These are phyloP conservation scores for Ptilorrhoa leucosticta DNA, from an alignment of 2,113 vertebrate genomes.

Conservation along the genomic window DNA sequence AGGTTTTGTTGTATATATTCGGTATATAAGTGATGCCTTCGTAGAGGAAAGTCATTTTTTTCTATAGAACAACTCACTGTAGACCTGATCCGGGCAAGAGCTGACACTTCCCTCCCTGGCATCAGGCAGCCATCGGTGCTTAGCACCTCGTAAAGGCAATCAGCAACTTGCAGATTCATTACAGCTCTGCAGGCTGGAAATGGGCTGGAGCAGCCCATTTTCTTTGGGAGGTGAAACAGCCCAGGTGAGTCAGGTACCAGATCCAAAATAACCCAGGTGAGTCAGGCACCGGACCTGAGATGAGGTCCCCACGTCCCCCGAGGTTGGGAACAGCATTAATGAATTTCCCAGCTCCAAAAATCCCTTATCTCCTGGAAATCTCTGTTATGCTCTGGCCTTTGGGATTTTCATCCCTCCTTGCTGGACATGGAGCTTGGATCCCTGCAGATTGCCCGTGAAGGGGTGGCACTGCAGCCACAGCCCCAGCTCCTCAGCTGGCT, in stretches of 20 bases:
- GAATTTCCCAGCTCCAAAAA: not conserved
- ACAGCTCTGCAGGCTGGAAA: not conserved
- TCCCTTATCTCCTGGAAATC: not conserved
- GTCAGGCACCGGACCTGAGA: too few species aligned
- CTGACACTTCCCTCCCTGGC: not conserved
- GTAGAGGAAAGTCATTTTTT: slow-evolving; percentile 29
- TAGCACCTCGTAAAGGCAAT: slow-evolving; percentile 20
- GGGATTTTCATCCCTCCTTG: not conserved
- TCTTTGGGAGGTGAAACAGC: not conserved
- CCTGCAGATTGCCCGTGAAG: not conserved
- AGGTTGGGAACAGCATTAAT: not conserved
- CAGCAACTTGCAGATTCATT: slow-evolving; percentile 5
- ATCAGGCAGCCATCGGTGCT: not conserved
- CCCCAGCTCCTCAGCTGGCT: not conserved
- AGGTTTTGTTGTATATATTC: slow-evolving; percentile 66
- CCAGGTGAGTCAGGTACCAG: not conserved
- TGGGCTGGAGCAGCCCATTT: not conserved
- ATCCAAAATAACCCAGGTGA: not conserved
- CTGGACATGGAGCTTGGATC: not conserved
- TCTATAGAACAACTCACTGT: slow-evolving; percentile 1
- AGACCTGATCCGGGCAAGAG: slow-evolving; percentile 11
- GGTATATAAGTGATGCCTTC: slow-evolving; percentile 53
- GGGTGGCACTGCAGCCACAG: not conserved
- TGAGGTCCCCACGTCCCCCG: accelerated
- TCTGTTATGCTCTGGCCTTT: not conserved